Evolutionary conservation across 2,888 invertebrate species (phyloP), one percentile per base, ranked within the genome.

Genomic region (Ceriagrion tenellum): DNA sequence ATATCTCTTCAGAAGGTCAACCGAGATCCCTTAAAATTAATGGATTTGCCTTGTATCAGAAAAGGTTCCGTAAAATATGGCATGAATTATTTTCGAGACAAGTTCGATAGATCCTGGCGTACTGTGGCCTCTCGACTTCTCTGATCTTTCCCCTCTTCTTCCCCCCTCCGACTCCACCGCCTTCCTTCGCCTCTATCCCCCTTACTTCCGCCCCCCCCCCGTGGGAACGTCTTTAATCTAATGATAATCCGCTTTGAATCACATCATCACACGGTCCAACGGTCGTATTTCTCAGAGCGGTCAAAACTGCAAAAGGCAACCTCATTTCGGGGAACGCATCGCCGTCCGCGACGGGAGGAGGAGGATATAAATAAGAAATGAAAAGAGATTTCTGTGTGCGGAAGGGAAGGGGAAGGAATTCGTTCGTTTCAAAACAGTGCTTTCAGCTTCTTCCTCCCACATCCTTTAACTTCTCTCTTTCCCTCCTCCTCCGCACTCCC

Each of bases 231-330:
- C 74, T 81, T 30, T 81, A 35, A 18, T 35, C 81, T 81, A 81
- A 81, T 81, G 81, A 81, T 81, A 81, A 81, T 81, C 81, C 81
- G 30, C 81, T 81, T 35, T 81, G 81, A 81, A 81, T 81, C 81
- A 81, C 35, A 18, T 81, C 81, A 81, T 81, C 81, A 81, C 13
- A 35, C 26, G 81, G 81, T 81, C 35, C 81, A 81, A 81, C 35
- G 81, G 30, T 18, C 30, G 35, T 18, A 35, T 81, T 81, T 81
- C 81, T 81, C 18, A 35, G 81, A 81, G 81, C 35, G 81, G 81
- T 81, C 81, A 81, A 47, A 81, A 81, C 81, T 81, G 81, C 81
- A 35, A 81, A 81, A 81, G 81, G 81, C 81, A 81, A 81, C 81
- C 81, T 81, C 81, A 81, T 81, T 35, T 16, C 81, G 81, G 18